phyloP scores from a whole-genome alignment of 1,140 invertebrate species.

The Drosophila novamexicana region DNA sequence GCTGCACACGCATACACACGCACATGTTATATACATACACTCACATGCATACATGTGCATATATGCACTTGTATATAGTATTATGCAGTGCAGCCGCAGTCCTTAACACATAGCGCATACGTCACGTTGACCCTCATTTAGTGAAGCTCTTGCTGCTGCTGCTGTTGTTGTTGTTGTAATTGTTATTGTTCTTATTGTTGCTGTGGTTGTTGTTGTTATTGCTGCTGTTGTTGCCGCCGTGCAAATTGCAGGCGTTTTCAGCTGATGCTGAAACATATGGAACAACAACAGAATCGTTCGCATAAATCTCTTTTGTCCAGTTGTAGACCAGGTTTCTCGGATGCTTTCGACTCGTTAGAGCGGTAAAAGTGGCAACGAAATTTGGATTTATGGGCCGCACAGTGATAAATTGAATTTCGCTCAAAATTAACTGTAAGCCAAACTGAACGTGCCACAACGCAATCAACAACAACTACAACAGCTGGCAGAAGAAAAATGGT shows the following conservation, averaged over 20 bases:
- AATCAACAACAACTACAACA: slow-evolving; percentile 24
- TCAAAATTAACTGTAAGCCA: slow-evolving; percentile 79
- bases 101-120: slow-evolving; percentile 68
- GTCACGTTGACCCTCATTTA: slow-evolving; percentile 34
- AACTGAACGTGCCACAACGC: slow-evolving; percentile 61
- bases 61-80: slow-evolving; percentile 1
- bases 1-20: not conserved
- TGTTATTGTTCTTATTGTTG: not conserved
- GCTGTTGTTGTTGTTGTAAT: not conserved
- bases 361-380: slow-evolving; percentile 56
- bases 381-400: slow-evolving; percentile 72
- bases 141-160: slow-evolving; percentile 1
- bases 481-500: slow-evolving; percentile 42
- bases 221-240: slow-evolving; percentile 10
- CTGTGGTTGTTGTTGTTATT: not conserved
- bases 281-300: slow-evolving; percentile 52
- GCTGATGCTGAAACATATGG: slow-evolving; percentile 54
- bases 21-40: not conserved
- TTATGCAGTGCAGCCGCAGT: slow-evolving; percentile 47
- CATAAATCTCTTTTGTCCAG: slow-evolving; percentile 63
- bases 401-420: slow-evolving; percentile 82
- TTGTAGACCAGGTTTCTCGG: not conserved
- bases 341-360: slow-evolving; percentile 42
- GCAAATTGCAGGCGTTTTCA: slow-evolving; percentile 66
- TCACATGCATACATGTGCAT: not conserved